Base-by-base conservation (phyloP, 1,140 invertebrate species). In the Paraescarpia echinospica region DNA sequence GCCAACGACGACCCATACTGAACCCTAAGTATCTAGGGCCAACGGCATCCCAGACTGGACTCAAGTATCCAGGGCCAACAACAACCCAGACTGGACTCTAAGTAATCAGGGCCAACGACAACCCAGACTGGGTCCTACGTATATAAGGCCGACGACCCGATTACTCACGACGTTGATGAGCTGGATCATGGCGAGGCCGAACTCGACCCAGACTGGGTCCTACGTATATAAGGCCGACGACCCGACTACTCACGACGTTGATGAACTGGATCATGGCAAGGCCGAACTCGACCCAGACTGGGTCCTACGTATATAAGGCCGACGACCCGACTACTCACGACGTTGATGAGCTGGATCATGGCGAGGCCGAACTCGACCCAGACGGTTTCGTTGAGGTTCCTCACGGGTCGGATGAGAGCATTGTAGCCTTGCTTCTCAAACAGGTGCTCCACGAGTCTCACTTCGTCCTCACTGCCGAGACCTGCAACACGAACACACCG, bases 251-350 rank as follows among this genome's bases (percentile, higher is more conserved):
- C 97, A 99, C 99, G 97, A 99, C 98, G 96, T 99, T 99, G 96
- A 99, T 99, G 93, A 99, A 97, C 96, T 99, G 99, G 94, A 99
- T 99, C 95, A 99, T 98, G 93, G 99, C n/a, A n/a, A n/a, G n/a
- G n/a, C n/a, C n/a, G n/a, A n/a, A n/a, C n/a, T 6, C 41, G 41
- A 41, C 41, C 41, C 41, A 41, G 12, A 12, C 12, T 6, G 41
- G 12, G 41, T 12, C 41, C 41, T 41, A 41, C 4, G 41, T 41
- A 4, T 41, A 4, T 41, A 41, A 12, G 41, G 41, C 41, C 41
- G 41, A 41, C 4, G 41, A 41, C 14, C n/a, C 35, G 18, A 51
- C 41, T 31, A 97, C 98, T 97, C 97, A 99, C 99, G 97, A 99
- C 98, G 96, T 99, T 99, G 96, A 99, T 99, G 93, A 99, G 97